Evolutionary conservation across 2,113 vertebrate genomes (phyloP), one percentile per base, ranked within the genome.

Genomic region (Indicator indicator): DNA sequence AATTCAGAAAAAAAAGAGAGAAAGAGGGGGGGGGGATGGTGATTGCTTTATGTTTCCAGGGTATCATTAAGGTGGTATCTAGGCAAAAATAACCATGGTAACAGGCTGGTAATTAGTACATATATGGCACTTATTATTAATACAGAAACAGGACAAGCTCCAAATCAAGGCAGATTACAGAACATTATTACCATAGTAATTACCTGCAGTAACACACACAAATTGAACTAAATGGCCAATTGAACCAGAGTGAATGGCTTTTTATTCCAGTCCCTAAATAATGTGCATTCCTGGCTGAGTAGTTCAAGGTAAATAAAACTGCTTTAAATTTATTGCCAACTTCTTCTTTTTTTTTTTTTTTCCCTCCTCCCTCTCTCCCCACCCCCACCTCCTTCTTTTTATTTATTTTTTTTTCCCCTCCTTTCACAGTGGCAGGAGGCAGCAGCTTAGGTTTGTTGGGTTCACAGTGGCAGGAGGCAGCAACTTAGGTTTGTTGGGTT

Each of bases 161-260:
- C 95, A 96, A 95, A 85, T 97, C 97, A 75, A 90, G 58, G 10
- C 91, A 74, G 91, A 95, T 96, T 89, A 94, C 92, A 79, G 94
- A 89, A 62, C 91, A 93, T 97, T 95, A 97, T 97, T 97, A 95
- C 97, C 88, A 96, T 94, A 96, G 97, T 97, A 97, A 98, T 98
- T 97, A 97, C 98, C 97, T 97, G 97, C 97, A 92, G 97, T 87
- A 96, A 97, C 97, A 96, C 96, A 94, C 97, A 94, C 97, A 97
- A 96, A 98, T 97, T 97, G 97, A 97, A 95, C 97, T 97, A 97
- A 97, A 97, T 96, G 97, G 97, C 96, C 97, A 97, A 98, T 97
- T 97, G 97, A 97, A 96, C 93, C 69, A 94, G 97, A 98, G 97
- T 98, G 96, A 97, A 96, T 97, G 96, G 97, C 97, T 98, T 98